These are phyloP conservation scores for Magallana gigas DNA, from an alignment of 1,140 invertebrate species.

Conservation along the genomic window DNA sequence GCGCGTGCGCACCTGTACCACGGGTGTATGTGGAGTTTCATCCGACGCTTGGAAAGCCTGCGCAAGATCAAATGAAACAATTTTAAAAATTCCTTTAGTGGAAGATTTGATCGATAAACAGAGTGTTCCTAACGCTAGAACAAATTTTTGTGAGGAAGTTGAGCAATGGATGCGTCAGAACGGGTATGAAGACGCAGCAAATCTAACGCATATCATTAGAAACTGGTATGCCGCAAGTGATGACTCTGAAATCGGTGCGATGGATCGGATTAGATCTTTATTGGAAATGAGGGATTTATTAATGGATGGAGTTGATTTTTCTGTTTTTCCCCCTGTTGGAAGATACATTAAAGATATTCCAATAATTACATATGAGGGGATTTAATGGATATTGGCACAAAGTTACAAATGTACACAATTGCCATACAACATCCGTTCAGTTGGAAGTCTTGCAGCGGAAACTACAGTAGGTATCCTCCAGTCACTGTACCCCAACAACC, in stretches of 20 bases:
- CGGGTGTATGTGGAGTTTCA: not conserved
- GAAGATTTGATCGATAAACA: conserved; percentile 40
- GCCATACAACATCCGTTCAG: conserved; percentile 26
- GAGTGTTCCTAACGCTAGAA: conserved; percentile 29
- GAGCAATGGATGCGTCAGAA: not conserved
- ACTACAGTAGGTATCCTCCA: conserved; percentile 35
- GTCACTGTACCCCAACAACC: not conserved
- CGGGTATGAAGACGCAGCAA: not conserved
- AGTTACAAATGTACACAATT: not conserved
- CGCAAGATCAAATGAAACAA: conserved; percentile 22
- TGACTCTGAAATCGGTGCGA: not conserved
- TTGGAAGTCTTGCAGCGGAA: conserved; percentile 40
- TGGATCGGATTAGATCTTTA: not conserved
- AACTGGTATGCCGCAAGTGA: conserved; percentile 38
- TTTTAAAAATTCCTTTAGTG: not conserved
- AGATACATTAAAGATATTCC: conserved; percentile 12
- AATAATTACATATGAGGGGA: conserved; percentile 26
- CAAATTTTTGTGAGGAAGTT: conserved; percentile 15
- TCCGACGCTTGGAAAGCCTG: conserved; percentile 8
- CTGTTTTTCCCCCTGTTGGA: not conserved
- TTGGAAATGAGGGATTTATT: conserved; percentile 3
- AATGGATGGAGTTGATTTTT: conserved; percentile 12
- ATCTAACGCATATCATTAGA: not conserved
- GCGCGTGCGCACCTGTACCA: conserved; percentile 27
- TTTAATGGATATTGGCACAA: not conserved